These are phyloP conservation scores for Opisthograptis luteolata DNA, from an alignment of 2,888 invertebrate genomes.

Conservation along the genomic window DNA sequence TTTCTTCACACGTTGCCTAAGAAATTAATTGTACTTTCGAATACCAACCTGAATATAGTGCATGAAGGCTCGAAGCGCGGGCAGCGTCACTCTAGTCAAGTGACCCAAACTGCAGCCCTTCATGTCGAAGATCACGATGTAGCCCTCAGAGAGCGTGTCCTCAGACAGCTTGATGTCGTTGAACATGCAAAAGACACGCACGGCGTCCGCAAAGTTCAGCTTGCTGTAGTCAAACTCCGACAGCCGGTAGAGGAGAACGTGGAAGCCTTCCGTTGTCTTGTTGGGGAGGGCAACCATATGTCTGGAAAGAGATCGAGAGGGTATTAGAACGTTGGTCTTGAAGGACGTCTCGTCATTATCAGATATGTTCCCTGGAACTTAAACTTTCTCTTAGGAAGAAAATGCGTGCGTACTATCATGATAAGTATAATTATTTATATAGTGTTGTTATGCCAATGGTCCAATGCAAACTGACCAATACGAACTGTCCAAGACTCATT, in stretches of 20 bases:
- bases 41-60: conserved; percentile 86
- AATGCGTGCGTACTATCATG: too few relatives aligned
- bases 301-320: conserved; percentile 77
- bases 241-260: conserved; percentile 85
- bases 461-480: too few relatives aligned
- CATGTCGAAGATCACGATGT: conserved; percentile 88
- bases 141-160: conserved; percentile 82
- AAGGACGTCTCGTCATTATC: too few relatives aligned
- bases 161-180: conserved; percentile 87
- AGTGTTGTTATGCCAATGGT: too few relatives aligned
- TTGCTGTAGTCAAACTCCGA: conserved; percentile 86
- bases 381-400: too few relatives aligned
- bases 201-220: conserved; percentile 85
- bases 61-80: conserved; percentile 86
- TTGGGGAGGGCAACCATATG: conserved; percentile 86
- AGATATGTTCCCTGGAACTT: too few relatives aligned
- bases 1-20: too few relatives aligned
- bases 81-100: conserved; percentile 85
- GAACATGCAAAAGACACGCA: conserved; percentile 87
- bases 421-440: too few relatives aligned
- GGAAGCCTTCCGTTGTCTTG: conserved; percentile 85
- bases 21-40: too few relatives aligned
- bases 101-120: conserved; percentile 87
- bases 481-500: too few relatives aligned
- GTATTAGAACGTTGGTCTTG: too few relatives aligned